Base-by-base conservation (phyloP, 2,113 vertebrate genomes). In the Prinia subflava region DNA sequence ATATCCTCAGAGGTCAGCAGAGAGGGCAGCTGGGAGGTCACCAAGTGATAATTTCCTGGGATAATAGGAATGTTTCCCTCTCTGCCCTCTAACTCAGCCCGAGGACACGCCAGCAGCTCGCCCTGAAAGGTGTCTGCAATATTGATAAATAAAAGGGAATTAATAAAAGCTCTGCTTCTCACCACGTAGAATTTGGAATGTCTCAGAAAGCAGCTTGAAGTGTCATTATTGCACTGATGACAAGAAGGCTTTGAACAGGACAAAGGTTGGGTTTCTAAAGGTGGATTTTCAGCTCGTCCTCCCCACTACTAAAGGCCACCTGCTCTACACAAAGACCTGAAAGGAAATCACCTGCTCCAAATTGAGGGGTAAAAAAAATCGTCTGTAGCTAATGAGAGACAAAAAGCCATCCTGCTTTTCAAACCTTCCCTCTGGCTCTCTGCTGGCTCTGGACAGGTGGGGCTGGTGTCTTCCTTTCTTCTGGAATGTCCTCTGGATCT, bases 1-100 rank as follows among this genome's bases (percentile, higher is more conserved):
- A 97, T 97, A 95, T 98, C 97, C 96, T 96, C 81, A 16, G 85
- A 98, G 98, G 97, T 98, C 97, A 97, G 92, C 92, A 94, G 92
- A 73, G 74, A 92, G 96, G 96, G 95, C 89, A 77, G 83, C 91
- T 42, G 81, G 92, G 95, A 95, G 97, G 95, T 96, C 97, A 97
- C 83, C n/a, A 15, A 82, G 91, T 69, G 94, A 93, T 74, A 22
- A 50, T 95, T 97, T 95, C 89, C 96, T 53, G 88, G 84, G 95
- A 96, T 79, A 95, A 95, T 63, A 37, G 76, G 57, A 91, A 56
- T 44, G 11, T 92, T 96, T 88, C 87, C 81, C 68, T 49, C 57
- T 30, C 62, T 91, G 82, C 68, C 93, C 88, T 97, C 88, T 37
- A 49, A 41, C 52, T 65, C 67, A 79, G 85, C 83, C 85, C 11